phyloP scores from a whole-genome alignment of 2,797 vertebrate species.

The Malacoraja senta region DNA sequence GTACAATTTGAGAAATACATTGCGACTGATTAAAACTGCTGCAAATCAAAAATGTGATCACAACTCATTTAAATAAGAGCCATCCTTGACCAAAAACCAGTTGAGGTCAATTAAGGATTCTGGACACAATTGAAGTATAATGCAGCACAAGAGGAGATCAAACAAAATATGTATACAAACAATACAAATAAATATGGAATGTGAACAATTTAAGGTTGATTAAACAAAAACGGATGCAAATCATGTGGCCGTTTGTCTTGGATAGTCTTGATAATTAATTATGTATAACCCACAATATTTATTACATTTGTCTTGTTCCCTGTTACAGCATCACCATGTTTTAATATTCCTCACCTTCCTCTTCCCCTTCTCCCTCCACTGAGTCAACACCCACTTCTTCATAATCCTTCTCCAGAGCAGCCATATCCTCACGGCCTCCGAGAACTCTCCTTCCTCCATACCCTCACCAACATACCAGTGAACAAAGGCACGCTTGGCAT shows the following conservation, averaged over 20 bases:
- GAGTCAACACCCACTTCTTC: slow-evolving; percentile 81
- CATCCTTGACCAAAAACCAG: background rate
- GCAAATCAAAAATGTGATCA: background rate
- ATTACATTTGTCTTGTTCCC: slow-evolving; percentile 3
- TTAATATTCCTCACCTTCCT: slow-evolving; percentile 66
- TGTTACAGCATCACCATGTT: slow-evolving; percentile 6
- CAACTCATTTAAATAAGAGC: background rate
- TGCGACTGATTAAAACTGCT: background rate
- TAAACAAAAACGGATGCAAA: background rate
- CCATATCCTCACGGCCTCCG: slow-evolving; percentile 83
- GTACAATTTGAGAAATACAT: background rate
- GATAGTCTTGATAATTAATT: background rate
- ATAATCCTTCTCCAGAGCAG: slow-evolving; percentile 83
- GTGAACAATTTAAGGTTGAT: background rate
- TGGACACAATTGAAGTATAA: background rate
- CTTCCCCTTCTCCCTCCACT: slow-evolving; percentile 77
- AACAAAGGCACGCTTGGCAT: slow-evolving; percentile 79
- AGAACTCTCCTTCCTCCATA: slow-evolving; percentile 85
- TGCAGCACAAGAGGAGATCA: background rate
- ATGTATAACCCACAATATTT: background rate
- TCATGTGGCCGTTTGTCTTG: background rate
- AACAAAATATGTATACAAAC: background rate
- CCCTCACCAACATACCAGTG: slow-evolving; percentile 86
- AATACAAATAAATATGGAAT: slow-evolving; percentile 19
- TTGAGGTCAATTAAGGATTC: background rate